Percentiles rank a stretch among this genome's conserved stretches.
These are phyloP conservation scores for Cerastoderma edule DNA, from an alignment of 2,888 invertebrate species.

Conservation along the genomic window DNA sequence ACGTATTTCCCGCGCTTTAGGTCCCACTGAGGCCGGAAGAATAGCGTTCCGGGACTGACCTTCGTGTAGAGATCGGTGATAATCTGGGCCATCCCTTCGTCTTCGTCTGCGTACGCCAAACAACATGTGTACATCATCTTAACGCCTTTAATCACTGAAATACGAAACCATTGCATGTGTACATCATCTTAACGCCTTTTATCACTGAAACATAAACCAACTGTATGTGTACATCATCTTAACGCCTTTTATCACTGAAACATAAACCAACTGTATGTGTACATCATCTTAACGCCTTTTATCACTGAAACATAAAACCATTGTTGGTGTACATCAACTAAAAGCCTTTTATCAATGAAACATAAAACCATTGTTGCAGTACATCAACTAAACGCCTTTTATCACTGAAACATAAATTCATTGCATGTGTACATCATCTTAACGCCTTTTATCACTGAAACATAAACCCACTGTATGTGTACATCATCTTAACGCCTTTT, in stretches of 20 bases:
- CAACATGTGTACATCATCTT: constrained; percentile 48
- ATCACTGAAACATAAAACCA: constrained; percentile 53
- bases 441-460: no score
- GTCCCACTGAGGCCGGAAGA: constrained; percentile 54
- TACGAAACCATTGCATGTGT: no score
- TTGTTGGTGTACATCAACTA: no score
- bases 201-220: constrained; percentile 53
- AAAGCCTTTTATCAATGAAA: no score
- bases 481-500: no score
- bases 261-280: no score
- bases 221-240: constrained; percentile 47
- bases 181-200: constrained; percentile 38
- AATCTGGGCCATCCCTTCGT: constrained; percentile 49
- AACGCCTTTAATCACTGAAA: constrained; percentile 46
- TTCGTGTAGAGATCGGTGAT: constrained; percentile 44
- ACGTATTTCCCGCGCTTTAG: constrained; percentile 46
- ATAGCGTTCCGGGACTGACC: constrained; percentile 31
- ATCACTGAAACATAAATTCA: no score
- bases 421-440: no score
- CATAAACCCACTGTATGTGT: no score
- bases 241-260: constrained; percentile 44
- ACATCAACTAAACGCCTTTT: no score
- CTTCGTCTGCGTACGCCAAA: constrained; percentile 50
- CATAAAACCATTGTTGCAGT: no score
- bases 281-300: constrained; percentile 38